Conservation (phyloP, 1,140 invertebrate genomes). For the Diorhabda sublineata region DNA sequence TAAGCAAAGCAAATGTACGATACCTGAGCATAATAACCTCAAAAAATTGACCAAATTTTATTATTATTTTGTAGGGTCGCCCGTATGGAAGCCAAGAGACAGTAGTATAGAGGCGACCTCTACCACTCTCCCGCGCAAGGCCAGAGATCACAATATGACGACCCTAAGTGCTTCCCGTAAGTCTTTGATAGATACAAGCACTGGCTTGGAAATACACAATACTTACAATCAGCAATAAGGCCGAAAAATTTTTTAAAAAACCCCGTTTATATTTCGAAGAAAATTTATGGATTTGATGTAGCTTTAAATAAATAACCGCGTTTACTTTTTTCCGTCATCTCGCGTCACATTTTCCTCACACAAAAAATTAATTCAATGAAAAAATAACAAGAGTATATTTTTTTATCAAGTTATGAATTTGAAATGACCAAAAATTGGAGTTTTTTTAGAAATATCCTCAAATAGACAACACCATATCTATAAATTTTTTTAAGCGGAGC, state of each 20-base stretch:
- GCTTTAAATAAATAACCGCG: neutral
- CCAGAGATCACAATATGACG: slow-evolving; percentile 38
- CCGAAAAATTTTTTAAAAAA: neutral
- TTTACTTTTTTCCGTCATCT: neutral
- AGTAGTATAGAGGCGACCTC: slow-evolving; percentile 48
- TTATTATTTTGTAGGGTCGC: slow-evolving; percentile 70
- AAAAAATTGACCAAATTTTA: slow-evolving; percentile 5
- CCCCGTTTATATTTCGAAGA: neutral
- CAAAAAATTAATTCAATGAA: too few relatives aligned
- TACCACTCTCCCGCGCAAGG: slow-evolving; percentile 49
- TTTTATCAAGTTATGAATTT: too few relatives aligned
- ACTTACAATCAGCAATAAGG: slow-evolving; percentile 35
- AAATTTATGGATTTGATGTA: neutral
- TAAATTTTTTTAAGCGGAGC: too few relatives aligned
- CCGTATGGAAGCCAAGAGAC: slow-evolving; percentile 87
- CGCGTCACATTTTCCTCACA: too few relatives aligned
- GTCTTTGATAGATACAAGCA: slow-evolving; percentile 43
- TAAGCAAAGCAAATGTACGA: too few relatives aligned
- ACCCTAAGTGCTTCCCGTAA: slow-evolving; percentile 45
- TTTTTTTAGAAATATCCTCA: too few relatives aligned
- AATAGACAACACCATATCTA: too few relatives aligned
- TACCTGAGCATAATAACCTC: too few relatives aligned
- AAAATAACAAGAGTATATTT: too few relatives aligned
- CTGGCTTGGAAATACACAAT: slow-evolving; percentile 45
- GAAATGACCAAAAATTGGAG: too few relatives aligned